These are phyloP conservation scores for Micrastur ruficollis DNA, from an alignment of 2,797 vertebrate species.

Conservation along the genomic window DNA sequence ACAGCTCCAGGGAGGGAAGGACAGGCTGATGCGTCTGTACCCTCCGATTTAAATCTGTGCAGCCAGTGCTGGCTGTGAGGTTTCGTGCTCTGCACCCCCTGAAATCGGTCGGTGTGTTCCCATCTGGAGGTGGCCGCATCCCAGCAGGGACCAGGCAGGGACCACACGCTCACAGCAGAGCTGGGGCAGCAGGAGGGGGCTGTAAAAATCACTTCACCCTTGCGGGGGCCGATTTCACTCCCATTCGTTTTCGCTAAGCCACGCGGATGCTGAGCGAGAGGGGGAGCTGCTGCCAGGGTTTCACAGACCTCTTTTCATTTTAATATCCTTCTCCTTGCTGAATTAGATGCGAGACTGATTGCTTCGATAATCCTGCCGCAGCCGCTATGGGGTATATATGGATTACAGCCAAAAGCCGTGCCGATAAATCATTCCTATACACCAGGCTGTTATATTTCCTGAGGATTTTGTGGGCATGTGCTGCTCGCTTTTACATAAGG, in stretches of 20 bases:
- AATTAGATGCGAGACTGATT: slow-evolving; percentile 59
- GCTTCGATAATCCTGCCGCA: slow-evolving; percentile 46
- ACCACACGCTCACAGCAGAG: background rate
- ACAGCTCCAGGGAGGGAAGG: background rate
- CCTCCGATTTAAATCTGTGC: background rate
- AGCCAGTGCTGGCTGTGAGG: background rate
- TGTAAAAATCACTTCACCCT: background rate
- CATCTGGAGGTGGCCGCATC: background rate
- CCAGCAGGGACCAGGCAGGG: background rate
- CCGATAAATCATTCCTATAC: slow-evolving; percentile 57
- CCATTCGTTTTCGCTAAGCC: slow-evolving; percentile 1
- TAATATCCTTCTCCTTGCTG: slow-evolving; percentile 60
- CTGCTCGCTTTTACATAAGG: slow-evolving; percentile 58
- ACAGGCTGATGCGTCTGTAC: fast-evolving
- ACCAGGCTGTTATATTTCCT: slow-evolving; percentile 32
- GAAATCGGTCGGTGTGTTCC: fast-evolving
- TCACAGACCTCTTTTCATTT: slow-evolving; percentile 40
- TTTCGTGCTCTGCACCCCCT: background rate
- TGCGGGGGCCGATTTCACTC: background rate
- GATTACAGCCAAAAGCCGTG: slow-evolving; percentile 24
- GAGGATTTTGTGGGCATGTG: slow-evolving; percentile 56
- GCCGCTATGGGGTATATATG: slow-evolving; percentile 30
- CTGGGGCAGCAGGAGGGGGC: background rate
- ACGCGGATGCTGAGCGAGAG: background rate
- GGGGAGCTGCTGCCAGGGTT: slow-evolving; percentile 18